These are phyloP conservation scores for Drosophila nasuta DNA, from an alignment of 1,140 invertebrate genomes.

Conservation along the genomic window DNA sequence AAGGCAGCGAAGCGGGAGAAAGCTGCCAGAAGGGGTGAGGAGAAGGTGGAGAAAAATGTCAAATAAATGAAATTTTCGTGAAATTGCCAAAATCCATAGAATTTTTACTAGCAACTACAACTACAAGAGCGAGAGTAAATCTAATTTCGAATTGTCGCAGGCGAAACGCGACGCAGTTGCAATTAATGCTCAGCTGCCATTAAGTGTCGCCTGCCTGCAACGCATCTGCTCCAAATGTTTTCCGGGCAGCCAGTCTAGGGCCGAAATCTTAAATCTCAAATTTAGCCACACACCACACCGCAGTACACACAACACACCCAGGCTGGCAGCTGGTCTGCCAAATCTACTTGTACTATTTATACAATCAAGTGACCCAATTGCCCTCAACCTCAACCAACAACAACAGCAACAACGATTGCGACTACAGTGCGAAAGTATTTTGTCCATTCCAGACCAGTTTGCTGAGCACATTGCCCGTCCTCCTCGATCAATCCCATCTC, in stretches of 20 bases:
- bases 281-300: slow-evolving; percentile 26
- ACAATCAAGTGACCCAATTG: slow-evolving; percentile 54
- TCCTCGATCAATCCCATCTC: slow-evolving; percentile 93
- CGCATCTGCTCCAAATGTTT: slow-evolving; percentile 55
- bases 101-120: slow-evolving; percentile 56
- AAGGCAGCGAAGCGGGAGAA: slow-evolving; percentile 20
- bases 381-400: slow-evolving; percentile 7
- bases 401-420: neutral
- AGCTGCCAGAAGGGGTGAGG: neutral
- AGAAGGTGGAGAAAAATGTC: slow-evolving; percentile 33
- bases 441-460: slow-evolving; percentile 88
- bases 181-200: slow-evolving; percentile 68
- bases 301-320: neutral
- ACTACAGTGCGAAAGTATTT: slow-evolving; percentile 3
- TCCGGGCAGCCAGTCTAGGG: slow-evolving; percentile 43
- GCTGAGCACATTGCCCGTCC: slow-evolving; percentile 92
- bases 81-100: slow-evolving; percentile 80
- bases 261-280: slow-evolving; percentile 25
- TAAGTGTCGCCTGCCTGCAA: slow-evolving; percentile 43
- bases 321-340: slow-evolving; percentile 29
- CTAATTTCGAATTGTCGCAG: slow-evolving; percentile 39
- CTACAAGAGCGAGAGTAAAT: slow-evolving; percentile 25
- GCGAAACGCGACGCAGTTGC: slow-evolving; percentile 40
- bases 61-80: slow-evolving; percentile 70
- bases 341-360: slow-evolving; percentile 50